These are phyloP conservation scores for Cynopterus sphinx DNA, from an alignment of 2,797 vertebrate genomes.

Conservation along the genomic window DNA sequence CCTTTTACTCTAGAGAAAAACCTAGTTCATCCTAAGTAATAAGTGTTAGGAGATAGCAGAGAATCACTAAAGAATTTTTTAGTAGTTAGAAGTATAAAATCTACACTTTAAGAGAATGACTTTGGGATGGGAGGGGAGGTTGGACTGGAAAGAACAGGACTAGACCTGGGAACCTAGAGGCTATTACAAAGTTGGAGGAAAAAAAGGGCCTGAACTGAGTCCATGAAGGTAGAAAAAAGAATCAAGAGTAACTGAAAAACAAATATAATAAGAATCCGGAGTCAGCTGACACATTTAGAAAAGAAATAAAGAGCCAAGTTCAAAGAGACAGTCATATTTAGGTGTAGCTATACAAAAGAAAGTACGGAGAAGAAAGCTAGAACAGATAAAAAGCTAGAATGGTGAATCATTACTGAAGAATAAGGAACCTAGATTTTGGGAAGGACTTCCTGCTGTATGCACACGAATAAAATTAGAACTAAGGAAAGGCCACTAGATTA, in stretches of 20 bases:
- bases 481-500: background rate
- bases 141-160: background rate
- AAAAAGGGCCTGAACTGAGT: background rate
- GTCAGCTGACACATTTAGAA: background rate
- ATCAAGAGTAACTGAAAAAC: background rate
- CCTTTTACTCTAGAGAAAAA: background rate
- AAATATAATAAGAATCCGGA: constrained; percentile 8
- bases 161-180: background rate
- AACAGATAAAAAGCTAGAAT: background rate
- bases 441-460: background rate
- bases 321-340: background rate
- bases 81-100: background rate
- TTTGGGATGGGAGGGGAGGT: background rate
- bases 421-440: background rate
- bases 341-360: background rate
- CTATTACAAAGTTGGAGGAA: background rate
- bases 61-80: background rate
- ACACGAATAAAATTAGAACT: background rate
- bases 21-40: background rate
- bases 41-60: background rate
- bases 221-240: background rate
- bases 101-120: constrained; percentile 16
- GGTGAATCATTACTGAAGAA: background rate
- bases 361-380: background rate
- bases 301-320: background rate